A percentile compares a stretch with the other conserved stretches of the same genome.
Evolutionary conservation across 2,113 vertebrate species (phyloP).

Genomic region (Athene cunicularia): DNA sequence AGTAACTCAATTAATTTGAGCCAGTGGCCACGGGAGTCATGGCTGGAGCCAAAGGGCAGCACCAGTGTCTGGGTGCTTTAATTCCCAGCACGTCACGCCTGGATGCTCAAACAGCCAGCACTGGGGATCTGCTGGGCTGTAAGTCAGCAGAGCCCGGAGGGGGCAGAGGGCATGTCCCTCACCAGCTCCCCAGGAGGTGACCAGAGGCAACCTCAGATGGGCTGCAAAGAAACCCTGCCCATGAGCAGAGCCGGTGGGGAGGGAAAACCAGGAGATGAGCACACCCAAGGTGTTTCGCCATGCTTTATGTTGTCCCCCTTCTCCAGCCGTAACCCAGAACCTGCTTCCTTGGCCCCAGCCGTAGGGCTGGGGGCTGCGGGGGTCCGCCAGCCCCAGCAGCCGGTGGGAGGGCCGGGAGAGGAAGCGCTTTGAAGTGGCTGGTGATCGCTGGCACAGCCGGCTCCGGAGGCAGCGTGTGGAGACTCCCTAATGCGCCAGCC

Average conservation of each 20-base stretch:
- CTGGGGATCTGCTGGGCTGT: not conserved
- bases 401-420: slow-evolving; percentile 39
- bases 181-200: not conserved
- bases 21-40: not conserved
- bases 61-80: not conserved
- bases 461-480: slow-evolving; percentile 56
- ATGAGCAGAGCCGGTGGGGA: accelerated
- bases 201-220: not conserved
- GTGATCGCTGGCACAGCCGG: slow-evolving; percentile 48
- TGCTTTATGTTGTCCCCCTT: not conserved
- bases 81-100: not conserved
- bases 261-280: not conserved
- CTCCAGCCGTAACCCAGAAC: not conserved
- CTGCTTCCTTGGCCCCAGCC: not conserved
- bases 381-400: not conserved
- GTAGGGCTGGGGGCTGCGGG: not conserved
- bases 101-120: not conserved
- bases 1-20: not conserved
- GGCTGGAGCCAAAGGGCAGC: not conserved
- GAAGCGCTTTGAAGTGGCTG: slow-evolving; percentile 67
- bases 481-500: slow-evolving; percentile 36
- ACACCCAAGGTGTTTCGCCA: accelerated
- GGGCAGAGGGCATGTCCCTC: not conserved
- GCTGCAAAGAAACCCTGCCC: not conserved
- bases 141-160: not conserved